These are phyloP conservation scores for Tineola bisselliella DNA, from an alignment of 2,888 invertebrate genomes.

Conservation along the genomic window DNA sequence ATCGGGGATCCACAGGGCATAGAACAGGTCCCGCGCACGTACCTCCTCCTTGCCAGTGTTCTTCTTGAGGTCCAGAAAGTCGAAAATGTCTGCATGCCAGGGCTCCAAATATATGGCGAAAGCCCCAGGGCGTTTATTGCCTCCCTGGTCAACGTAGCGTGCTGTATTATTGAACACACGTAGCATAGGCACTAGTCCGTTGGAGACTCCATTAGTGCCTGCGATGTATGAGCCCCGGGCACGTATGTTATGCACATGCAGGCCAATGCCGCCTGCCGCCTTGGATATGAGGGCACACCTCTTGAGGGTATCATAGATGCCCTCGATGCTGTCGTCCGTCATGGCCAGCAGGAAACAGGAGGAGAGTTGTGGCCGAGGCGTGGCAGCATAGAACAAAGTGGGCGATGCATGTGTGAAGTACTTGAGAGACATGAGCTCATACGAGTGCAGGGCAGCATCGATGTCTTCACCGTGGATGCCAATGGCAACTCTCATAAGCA, in stretches of 20 bases:
- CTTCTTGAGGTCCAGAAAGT: slow-evolving; percentile 93
- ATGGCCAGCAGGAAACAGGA: slow-evolving; percentile 96
- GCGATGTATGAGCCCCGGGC: slow-evolving; percentile 91
- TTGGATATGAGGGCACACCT: slow-evolving; percentile 97
- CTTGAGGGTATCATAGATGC: slow-evolving; percentile 91
- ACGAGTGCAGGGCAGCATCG: slow-evolving; percentile 92
- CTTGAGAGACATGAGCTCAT: slow-evolving; percentile 92
- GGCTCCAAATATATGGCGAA: slow-evolving; percentile 98
- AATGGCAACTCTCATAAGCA: slow-evolving; percentile 97
- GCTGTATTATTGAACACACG: slow-evolving; percentile 96
- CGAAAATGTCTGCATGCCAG: slow-evolving; percentile 98
- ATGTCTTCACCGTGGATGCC: slow-evolving; percentile 97
- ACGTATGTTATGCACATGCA: slow-evolving; percentile 95
- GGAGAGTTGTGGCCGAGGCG: slow-evolving; percentile 89
- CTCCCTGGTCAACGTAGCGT: slow-evolving; percentile 97
- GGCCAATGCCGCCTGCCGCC: slow-evolving; percentile 95
- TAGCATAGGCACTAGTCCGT: slow-evolving; percentile 96
- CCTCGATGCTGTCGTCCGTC: slow-evolving; percentile 94
- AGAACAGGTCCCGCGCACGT: slow-evolving; percentile 94
- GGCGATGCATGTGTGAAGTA: slow-evolving; percentile 99
- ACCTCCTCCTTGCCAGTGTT: slow-evolving; percentile 96
- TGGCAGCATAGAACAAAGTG: slow-evolving; percentile 95
- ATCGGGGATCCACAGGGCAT: slow-evolving; percentile 98
- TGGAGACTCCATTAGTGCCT: slow-evolving; percentile 94
- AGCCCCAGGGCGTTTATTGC: slow-evolving; percentile 96